Evolutionary conservation across 2,888 invertebrate genomes (phyloP).

Genomic region (Aporophyla nigra): DNA sequence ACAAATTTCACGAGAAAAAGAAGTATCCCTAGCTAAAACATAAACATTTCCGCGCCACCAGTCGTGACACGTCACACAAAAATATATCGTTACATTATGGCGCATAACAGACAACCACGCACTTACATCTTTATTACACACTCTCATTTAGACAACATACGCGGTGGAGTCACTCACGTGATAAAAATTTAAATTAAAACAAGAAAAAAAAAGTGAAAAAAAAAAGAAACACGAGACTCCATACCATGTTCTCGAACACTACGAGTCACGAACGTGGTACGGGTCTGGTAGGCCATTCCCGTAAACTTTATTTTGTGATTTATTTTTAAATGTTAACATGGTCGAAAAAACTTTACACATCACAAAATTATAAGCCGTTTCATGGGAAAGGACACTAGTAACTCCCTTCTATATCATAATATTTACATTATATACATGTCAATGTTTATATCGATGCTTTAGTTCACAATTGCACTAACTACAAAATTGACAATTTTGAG

Average conservation of each 20-base stretch:
- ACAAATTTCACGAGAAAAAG: constrained; percentile 67
- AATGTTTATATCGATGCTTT: too few relatives aligned
- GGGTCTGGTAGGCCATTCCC: constrained; percentile 82
- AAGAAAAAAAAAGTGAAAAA: constrained; percentile 75
- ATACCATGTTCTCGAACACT: constrained; percentile 75
- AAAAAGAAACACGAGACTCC: constrained; percentile 73
- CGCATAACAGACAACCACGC: constrained; percentile 89
- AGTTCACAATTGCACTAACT: too few relatives aligned
- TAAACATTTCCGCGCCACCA: constrained; percentile 66
- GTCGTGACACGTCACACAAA: constrained; percentile 74
- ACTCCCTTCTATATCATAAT: constrained; percentile 75
- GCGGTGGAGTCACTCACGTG: constrained; percentile 78
- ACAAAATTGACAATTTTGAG: too few relatives aligned
- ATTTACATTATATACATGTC: constrained; percentile 87
- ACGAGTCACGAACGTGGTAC: constrained; percentile 76
- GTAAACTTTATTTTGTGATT: constrained; percentile 80
- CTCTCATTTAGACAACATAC: constrained; percentile 77
- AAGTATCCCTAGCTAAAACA: constrained; percentile 68
- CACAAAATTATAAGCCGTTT: constrained; percentile 83
- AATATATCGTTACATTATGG: constrained; percentile 81
- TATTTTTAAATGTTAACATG: constrained; percentile 70
- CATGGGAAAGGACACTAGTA: constrained; percentile 78
- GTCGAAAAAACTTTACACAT: constrained; percentile 80
- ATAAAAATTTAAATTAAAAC: constrained; percentile 87
- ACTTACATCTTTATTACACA: constrained; percentile 82